Evolutionary conservation across 2,113 vertebrate genomes (phyloP), one percentile per base, ranked within the genome.

Genomic region (Grammomys surdaster): DNA sequence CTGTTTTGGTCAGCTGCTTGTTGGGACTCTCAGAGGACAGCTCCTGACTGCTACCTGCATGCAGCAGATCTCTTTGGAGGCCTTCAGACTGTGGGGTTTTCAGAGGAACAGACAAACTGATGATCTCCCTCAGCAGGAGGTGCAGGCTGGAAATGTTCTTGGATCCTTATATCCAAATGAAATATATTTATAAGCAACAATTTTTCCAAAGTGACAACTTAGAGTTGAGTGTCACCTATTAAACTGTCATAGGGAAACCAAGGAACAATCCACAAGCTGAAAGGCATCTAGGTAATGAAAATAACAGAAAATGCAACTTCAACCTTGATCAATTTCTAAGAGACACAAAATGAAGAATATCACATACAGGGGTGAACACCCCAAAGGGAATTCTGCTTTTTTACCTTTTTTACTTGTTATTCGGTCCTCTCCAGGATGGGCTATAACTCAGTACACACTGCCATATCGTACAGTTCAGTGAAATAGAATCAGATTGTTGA

Each of bases 171-270:
- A 84, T 26, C 3, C 19, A 88, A 96, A 90, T 7, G 20, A 93
- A 96, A 96, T 96, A 36, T 82, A 91, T 97, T 97, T 96, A 93
- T 89, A 65, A 96, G 91, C 33, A 91, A 24, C 3, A 93, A 24
- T 96, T 96, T 96, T 97, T 73, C 89, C 97, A 98, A 97, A 95
- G 93, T 93, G 17, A 36, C 85, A 91, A 72, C 97, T 96, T 94
- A 51, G 92, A 89, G 46, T 88, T 91, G 6, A 51, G 17, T 97
- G 78, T 17, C 96, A 67, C 96, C 70, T 96, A 73, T 91, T 97
- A 95, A 95, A 95, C 81, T 88, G 46, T 88, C 58, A 33, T 89
- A 95, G 94, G 51, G 51, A 90, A 97, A 81, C 89, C 26, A 94
- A 96, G 90, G 65, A 89, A 31, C 4, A 46, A 75, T 58, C 94